Percentiles rank a stretch among this genome's conserved stretches.
These are phyloP conservation scores for Tortrix viridana DNA, from an alignment of 2,888 invertebrate species.

Conservation along the genomic window DNA sequence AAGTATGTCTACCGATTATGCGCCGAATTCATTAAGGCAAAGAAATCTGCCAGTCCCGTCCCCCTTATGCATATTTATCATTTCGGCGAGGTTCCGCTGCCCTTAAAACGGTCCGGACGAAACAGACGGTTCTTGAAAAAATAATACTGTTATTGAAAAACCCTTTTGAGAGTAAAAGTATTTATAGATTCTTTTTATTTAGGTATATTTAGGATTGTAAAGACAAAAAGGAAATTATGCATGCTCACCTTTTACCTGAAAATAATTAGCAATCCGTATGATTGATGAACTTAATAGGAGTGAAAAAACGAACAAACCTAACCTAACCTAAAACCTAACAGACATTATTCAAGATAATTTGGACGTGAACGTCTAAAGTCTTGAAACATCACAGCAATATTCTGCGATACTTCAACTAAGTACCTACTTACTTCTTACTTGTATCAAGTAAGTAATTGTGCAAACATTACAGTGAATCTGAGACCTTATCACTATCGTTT, in stretches of 20 bases:
- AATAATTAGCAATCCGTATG: background rate
- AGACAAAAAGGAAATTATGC: constrained; percentile 10
- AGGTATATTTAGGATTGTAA: constrained; percentile 13
- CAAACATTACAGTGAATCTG: constrained; percentile 30
- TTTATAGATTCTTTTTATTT: constrained; percentile 28
- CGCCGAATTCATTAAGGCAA: constrained; percentile 34
- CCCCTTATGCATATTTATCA: constrained; percentile 42
- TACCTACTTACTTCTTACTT: too few relatives aligned
- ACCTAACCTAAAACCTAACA: too few relatives aligned
- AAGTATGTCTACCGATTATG: constrained; percentile 34
- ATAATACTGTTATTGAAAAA: constrained; percentile 30
- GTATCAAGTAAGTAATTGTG: constrained; percentile 18
- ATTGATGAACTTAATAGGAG: background rate
- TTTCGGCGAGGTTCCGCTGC: constrained; percentile 25
- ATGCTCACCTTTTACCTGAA: constrained; percentile 1
- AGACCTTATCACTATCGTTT: constrained; percentile 13
- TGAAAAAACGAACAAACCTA: too few relatives aligned
- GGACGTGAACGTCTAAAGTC: too few relatives aligned
- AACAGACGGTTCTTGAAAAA: constrained; percentile 26
- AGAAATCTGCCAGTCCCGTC: constrained; percentile 31
- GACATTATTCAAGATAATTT: too few relatives aligned
- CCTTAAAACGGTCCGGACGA: constrained; percentile 29
- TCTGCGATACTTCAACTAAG: too few relatives aligned
- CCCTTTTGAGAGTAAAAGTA: constrained; percentile 22
- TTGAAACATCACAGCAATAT: background rate